These are phyloP conservation scores for Eupristina koningsbergeri DNA, from an alignment of 1,140 invertebrate genomes.

Conservation along the genomic window DNA sequence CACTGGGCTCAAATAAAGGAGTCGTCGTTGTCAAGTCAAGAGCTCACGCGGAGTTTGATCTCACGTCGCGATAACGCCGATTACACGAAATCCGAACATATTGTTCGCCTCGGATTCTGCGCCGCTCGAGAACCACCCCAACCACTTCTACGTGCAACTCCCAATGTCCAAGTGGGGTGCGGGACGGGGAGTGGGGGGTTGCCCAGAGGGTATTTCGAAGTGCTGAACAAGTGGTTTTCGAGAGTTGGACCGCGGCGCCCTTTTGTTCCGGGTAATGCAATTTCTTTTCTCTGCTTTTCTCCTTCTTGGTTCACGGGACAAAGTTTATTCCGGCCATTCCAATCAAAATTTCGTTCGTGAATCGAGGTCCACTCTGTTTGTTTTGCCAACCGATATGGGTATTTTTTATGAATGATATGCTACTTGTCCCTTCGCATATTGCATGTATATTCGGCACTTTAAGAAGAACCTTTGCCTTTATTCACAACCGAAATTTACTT, in stretches of 20 bases:
- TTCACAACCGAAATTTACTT: neutral
- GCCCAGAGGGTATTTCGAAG: slow-evolving; percentile 10
- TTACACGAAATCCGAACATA: slow-evolving; percentile 57
- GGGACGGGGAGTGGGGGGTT: too few species aligned
- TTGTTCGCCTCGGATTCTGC: slow-evolving; percentile 52
- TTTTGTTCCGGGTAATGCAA: slow-evolving; percentile 10
- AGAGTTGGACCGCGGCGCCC: neutral
- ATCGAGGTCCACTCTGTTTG: neutral
- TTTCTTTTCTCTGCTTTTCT: neutral
- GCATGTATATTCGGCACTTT: neutral
- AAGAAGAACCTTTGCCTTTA: neutral
- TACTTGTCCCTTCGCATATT: too few species aligned
- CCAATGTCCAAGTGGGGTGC: neutral
- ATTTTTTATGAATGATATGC: neutral
- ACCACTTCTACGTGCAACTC: neutral
- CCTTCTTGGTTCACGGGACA: neutral
- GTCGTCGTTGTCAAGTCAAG: neutral
- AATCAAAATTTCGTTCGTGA: neutral
- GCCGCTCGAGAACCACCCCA: slow-evolving; percentile 11
- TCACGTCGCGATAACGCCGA: slow-evolving; percentile 54
- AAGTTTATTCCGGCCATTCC: neutral
- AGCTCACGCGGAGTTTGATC: slow-evolving; percentile 48
- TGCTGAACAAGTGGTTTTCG: slow-evolving; percentile 35
- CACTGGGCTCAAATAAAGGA: slow-evolving; percentile 9
- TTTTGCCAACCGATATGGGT: neutral